A percentile compares a stretch with the other conserved stretches of the same genome.
phyloP scores from a whole-genome alignment of 1,140 invertebrate genomes.

The Tetragnatha versicolor region DNA sequence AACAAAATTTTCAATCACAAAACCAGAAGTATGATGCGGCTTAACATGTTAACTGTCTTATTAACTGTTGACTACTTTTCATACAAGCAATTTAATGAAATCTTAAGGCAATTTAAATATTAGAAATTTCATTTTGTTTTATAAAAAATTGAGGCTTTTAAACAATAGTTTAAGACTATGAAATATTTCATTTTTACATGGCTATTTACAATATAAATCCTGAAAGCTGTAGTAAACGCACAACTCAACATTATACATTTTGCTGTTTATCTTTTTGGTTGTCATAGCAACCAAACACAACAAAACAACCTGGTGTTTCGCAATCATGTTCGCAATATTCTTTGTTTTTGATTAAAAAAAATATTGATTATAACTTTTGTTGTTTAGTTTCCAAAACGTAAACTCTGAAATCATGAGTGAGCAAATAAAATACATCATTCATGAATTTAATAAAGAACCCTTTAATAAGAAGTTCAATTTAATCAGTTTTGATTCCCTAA shows the following conservation, averaged over 20 bases:
- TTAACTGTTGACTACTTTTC: too few relatives aligned
- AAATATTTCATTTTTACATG: too few relatives aligned
- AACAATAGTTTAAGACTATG: too few relatives aligned
- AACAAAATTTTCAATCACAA: neutral
- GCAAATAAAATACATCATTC: conserved; percentile 80
- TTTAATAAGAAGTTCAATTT: conserved; percentile 81
- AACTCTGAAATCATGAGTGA: conserved; percentile 64
- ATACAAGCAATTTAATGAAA: too few relatives aligned
- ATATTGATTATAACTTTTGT: neutral
- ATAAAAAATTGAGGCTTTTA: too few relatives aligned
- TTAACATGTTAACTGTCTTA: neutral
- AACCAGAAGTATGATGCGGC: conserved; percentile 31
- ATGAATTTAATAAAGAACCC: conserved; percentile 76
- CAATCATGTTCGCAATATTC: neutral
- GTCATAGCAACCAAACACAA: neutral
- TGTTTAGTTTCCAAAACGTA: too few relatives aligned
- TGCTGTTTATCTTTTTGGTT: too few relatives aligned
- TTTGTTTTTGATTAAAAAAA: neutral
- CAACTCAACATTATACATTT: neutral
- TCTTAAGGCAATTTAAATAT: too few relatives aligned
- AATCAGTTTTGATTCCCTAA: conserved; percentile 84
- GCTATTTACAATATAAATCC: too few relatives aligned
- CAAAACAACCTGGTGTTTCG: neutral
- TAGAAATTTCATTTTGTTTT: too few relatives aligned
- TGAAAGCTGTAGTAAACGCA: too few relatives aligned